Percentiles rank a stretch among this genome's conserved stretches.
Conservation (phyloP, 2,113 vertebrate species). For the Coreoperca whiteheadi region DNA sequence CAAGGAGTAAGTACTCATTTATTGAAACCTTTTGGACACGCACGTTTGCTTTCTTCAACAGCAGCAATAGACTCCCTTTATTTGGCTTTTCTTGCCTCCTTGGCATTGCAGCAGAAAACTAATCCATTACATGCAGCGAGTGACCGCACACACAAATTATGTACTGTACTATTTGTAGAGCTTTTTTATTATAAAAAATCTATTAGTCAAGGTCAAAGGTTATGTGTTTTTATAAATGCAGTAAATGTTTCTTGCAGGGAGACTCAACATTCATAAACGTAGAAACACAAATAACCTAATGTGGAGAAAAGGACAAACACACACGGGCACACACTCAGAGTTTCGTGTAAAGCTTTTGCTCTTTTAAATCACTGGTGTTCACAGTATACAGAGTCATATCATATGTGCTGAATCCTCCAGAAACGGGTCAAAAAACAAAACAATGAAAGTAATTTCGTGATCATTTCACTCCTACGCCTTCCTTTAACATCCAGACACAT, state of each 20-base stretch:
- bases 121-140: slow-evolving; percentile 17
- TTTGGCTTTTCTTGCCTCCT: slow-evolving; percentile 17
- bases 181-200: slow-evolving; percentile 10
- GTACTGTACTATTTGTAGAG: slow-evolving; percentile 15
- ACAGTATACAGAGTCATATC: background rate
- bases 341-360: background rate
- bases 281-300: background rate
- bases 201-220: background rate
- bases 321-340: background rate
- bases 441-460: slow-evolving; percentile 26
- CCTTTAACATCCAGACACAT: slow-evolving; percentile 21
- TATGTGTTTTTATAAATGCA: slow-evolving; percentile 1
- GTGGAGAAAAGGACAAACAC: background rate
- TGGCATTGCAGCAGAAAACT: slow-evolving; percentile 31
- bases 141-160: slow-evolving; percentile 11
- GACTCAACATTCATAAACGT: background rate
- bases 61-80: slow-evolving; percentile 14
- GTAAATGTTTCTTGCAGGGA: background rate
- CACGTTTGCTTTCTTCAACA: slow-evolving; percentile 6
- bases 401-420: slow-evolving; percentile 21
- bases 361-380: background rate
- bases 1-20: slow-evolving; percentile 13
- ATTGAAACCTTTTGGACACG: slow-evolving; percentile 33
- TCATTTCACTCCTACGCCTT: slow-evolving; percentile 17
- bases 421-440: slow-evolving; percentile 24